Evolutionary conservation across 1,140 invertebrate genomes (phyloP), one percentile per base, ranked within the genome.

Genomic region (Zaprionus lachaisei): DNA sequence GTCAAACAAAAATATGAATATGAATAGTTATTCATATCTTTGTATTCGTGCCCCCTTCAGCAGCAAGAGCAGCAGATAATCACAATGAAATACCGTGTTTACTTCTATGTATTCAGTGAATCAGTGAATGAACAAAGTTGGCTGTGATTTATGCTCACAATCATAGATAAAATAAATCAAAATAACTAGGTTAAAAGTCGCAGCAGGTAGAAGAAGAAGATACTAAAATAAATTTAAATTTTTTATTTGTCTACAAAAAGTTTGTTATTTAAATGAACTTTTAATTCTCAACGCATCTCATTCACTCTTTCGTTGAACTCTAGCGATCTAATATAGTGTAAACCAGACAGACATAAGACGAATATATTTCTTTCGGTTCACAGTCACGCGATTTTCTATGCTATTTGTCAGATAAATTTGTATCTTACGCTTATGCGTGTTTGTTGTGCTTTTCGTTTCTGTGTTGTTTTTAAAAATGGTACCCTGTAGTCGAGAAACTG

Each of bases 321-420:
- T 51, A 2, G 20, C 1, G 41, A 47, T 47, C 5, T 22, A 22
- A 22, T 11, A 51, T 20, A 11, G 47, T 51, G 24, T 47, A 47
- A 7, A 47, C n/a, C 41, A 47, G 41, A 17, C 41, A 47, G 41
- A 47, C 4, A 51, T 51, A 24, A 14, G 11, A 22, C 12, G 11
- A 24, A 49, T 83, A 76, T 61, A 26, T 49, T 65, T 69, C 55
- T 72, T 37, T 31, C 26, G 81, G n/a, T 37, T 49, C 44, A 20
- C n/a, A 47, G 72, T 24, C 65, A 80, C 67, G 83, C 83, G 56
- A 83, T 77, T 56, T 66, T 67, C 41, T 73, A 77, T 66, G 69
- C 63, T 77, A 72, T 67, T 74, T 84, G 79, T 85, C 28, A 77
- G 74, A 77, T 77, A 62, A 24, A 61, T 77, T 66, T 77, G 69